Conservation (phyloP, 2,113 vertebrate genomes). For the Pelmatolapia mariae region DNA sequence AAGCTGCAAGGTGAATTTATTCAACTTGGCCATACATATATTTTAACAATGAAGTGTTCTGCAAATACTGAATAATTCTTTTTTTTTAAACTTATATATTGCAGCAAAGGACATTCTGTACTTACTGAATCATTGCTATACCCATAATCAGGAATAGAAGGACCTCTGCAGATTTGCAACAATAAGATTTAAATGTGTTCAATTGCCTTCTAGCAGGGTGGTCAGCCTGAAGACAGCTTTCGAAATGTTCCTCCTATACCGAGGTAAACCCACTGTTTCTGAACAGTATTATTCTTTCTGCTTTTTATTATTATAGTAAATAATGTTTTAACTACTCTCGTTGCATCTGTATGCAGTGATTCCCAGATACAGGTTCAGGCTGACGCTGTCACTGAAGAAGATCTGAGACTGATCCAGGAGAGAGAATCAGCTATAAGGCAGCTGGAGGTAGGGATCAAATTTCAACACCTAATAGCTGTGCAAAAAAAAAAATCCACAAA, state of each 20-base stretch:
- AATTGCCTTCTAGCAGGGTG: constrained; percentile 67
- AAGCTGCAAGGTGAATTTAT: not conserved
- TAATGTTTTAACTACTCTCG: not conserved
- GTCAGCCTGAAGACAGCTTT: constrained; percentile 79
- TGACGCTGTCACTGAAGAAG: constrained; percentile 89
- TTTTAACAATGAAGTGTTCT: not conserved
- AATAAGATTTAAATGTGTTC: not conserved
- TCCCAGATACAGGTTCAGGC: constrained; percentile 80
- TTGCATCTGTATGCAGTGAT: constrained; percentile 16
- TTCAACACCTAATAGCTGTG: not conserved
- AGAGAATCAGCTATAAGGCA: constrained; percentile 87
- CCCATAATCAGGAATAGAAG: not conserved
- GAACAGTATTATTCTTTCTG: not conserved
- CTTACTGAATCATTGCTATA: not conserved
- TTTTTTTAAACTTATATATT: not conserved
- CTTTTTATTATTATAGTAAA: not conserved
- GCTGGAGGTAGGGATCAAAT: constrained; percentile 78
- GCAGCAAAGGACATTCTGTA: not conserved
- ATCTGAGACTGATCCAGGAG: constrained; percentile 89
- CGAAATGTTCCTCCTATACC: constrained; percentile 76
- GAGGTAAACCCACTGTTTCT: constrained; percentile 65
- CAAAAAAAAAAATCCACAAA: not conserved
- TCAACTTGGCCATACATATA: not conserved
- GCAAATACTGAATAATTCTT: not conserved
- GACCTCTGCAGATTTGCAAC: not conserved